Conservation (phyloP, 2,888 invertebrate genomes). For the Rhogogaster chlorosoma region DNA sequence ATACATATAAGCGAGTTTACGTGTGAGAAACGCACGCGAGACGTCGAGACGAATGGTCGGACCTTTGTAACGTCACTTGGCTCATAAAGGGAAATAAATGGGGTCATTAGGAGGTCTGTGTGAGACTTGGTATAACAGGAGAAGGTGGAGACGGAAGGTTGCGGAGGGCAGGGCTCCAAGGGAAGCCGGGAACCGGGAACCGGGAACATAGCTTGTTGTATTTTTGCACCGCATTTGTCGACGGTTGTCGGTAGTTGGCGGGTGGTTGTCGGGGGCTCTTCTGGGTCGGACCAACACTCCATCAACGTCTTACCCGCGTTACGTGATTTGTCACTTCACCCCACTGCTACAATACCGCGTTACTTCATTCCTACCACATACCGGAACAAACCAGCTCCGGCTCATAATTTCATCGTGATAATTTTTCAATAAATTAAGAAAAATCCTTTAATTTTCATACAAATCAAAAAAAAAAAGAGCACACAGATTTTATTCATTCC, state of each 20-base stretch:
- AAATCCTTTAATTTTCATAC: too few species aligned
- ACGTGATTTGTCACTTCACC: constrained; percentile 62
- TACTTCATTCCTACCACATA: constrained; percentile 21
- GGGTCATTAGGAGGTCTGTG: constrained; percentile 74
- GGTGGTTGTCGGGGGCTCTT: constrained; percentile 34
- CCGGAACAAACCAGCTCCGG: neutral
- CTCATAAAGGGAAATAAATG: constrained; percentile 78
- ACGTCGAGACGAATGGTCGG: constrained; percentile 60
- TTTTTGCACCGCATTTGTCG: constrained; percentile 77
- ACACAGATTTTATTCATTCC: too few species aligned
- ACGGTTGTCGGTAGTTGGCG: constrained; percentile 70
- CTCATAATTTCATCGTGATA: too few species aligned
- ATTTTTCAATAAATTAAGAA: too few species aligned
- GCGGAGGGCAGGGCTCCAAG: neutral
- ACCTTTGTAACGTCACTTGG: constrained; percentile 76
- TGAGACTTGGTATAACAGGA: neutral
- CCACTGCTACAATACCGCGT: neutral
- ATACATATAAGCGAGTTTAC: too few species aligned
- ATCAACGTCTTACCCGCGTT: constrained; percentile 75
- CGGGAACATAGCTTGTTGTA: constrained; percentile 73
- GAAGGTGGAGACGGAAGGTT: neutral
- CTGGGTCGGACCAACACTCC: constrained; percentile 67
- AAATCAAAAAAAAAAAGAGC: too few species aligned
- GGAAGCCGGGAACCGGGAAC: neutral
- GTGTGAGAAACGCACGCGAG: constrained; percentile 10